These are phyloP conservation scores for Microctenopoma steveboyesi DNA, from an alignment of 2,797 vertebrate genomes.

Conservation along the genomic window DNA sequence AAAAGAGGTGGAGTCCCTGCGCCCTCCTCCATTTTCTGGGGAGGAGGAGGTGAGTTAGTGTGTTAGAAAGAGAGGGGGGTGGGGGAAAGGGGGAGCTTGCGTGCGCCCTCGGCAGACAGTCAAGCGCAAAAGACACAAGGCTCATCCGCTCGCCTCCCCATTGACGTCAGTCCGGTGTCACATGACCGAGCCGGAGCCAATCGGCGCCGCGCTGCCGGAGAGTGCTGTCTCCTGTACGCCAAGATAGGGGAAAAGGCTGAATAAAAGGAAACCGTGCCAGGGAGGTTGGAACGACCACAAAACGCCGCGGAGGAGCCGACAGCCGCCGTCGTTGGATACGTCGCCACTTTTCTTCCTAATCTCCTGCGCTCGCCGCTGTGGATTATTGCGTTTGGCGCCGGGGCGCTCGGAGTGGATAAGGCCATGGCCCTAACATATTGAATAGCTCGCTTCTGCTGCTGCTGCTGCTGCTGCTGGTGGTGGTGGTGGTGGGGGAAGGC, in stretches of 20 bases:
- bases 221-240: slow-evolving; percentile 81
- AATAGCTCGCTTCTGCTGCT: slow-evolving; percentile 71
- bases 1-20: background rate
- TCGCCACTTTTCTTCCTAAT: background rate
- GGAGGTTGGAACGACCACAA: slow-evolving; percentile 63
- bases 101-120: slow-evolving; percentile 70
- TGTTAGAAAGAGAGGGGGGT: background rate
- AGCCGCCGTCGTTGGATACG: slow-evolving; percentile 53
- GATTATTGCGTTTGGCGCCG: slow-evolving; percentile 64
- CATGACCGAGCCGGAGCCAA: slow-evolving; percentile 88
- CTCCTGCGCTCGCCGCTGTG: slow-evolving; percentile 37
- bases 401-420: slow-evolving; percentile 74
- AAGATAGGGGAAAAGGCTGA: slow-evolving; percentile 72
- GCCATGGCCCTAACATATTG: slow-evolving; percentile 82
- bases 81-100: slow-evolving; percentile 3
- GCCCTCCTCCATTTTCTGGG: slow-evolving; percentile 34
- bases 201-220: slow-evolving; percentile 77
- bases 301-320: slow-evolving; percentile 48
- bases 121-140: slow-evolving; percentile 77
- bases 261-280: slow-evolving; percentile 76
- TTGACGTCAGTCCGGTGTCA: slow-evolving; percentile 94
- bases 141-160: slow-evolving; percentile 87
- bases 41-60: too few species aligned
- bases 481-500: slow-evolving; percentile 39
- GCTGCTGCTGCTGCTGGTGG: background rate